Percentiles rank a stretch among this genome's conserved stretches.
Evolutionary conservation across 1,140 invertebrate species (phyloP).

Genomic region (Panagrolaimus sp.): DNA sequence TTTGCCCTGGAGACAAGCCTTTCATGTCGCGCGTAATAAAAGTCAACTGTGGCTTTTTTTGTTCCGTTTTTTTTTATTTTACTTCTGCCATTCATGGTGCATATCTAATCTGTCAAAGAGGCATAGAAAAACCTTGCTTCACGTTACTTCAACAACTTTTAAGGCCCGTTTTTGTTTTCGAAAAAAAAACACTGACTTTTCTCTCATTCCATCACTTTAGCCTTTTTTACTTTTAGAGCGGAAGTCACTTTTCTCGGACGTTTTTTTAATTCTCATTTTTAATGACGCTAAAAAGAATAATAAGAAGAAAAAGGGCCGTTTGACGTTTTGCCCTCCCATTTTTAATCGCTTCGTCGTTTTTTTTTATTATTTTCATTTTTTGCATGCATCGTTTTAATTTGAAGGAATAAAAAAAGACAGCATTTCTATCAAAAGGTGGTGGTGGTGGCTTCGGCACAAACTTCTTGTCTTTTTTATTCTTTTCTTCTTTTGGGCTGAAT

Average conservation of each 20-base stretch:
- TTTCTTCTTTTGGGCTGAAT: not conserved
- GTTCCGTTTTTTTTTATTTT: not conserved
- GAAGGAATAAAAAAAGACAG: not conserved
- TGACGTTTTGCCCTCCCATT: not conserved
- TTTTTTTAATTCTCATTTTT: constrained; percentile 3
- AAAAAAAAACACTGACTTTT: not conserved
- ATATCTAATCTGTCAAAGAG: not conserved
- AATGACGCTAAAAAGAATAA: not conserved
- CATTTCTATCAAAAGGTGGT: not conserved
- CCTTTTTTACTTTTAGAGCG: not conserved
- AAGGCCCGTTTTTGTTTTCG: not conserved
- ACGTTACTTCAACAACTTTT: not conserved
- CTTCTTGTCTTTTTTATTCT: not conserved
- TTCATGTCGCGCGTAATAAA: not conserved
- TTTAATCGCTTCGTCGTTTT: not conserved
- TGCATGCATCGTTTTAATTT: not conserved
- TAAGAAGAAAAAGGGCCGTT: not conserved
- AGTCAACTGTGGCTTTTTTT: not conserved
- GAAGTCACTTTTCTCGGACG: not conserved
- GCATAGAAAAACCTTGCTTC: not conserved
- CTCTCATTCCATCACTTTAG: not conserved
- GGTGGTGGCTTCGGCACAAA: not conserved
- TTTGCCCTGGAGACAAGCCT: not conserved
- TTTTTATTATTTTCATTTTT: not conserved
- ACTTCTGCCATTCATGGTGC: not conserved